Conservation (phyloP, 1,140 invertebrate genomes). For the Pinna nobilis region DNA sequence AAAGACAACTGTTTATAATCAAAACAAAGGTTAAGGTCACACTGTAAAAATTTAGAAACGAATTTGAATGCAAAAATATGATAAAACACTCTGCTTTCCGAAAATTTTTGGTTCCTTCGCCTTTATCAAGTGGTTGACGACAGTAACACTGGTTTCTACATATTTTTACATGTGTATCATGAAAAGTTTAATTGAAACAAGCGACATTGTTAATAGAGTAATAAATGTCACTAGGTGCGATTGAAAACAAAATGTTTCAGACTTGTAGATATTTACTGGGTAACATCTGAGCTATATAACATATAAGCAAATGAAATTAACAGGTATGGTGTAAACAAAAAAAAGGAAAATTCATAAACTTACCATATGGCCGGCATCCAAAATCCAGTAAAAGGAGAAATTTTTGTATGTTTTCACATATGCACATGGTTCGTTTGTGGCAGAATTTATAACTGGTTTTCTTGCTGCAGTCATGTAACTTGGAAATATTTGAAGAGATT, state of each 20-base stretch:
- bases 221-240: background rate
- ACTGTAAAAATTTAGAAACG: too few species aligned
- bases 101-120: too few species aligned
- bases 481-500: constrained; percentile 79
- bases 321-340: background rate
- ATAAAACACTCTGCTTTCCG: too few species aligned
- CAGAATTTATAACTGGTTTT: constrained; percentile 77
- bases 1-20: too few species aligned
- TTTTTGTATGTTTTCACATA: constrained; percentile 81
- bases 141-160: too few species aligned
- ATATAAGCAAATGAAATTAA: background rate
- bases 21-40: too few species aligned
- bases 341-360: background rate
- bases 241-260: background rate
- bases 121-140: too few species aligned
- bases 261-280: background rate
- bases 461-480: constrained; percentile 77
- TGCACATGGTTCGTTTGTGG: constrained; percentile 77
- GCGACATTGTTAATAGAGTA: background rate
- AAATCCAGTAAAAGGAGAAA: constrained; percentile 85
- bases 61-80: too few species aligned
- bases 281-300: background rate
- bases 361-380: constrained; percentile 84
- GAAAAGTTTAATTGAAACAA: background rate
- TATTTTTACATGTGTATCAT: background rate